Percentiles rank a stretch among this genome's conserved stretches.
These are phyloP conservation scores for Pygoscelis antarcticus DNA, from an alignment of 2,113 vertebrate species.

Conservation along the genomic window DNA sequence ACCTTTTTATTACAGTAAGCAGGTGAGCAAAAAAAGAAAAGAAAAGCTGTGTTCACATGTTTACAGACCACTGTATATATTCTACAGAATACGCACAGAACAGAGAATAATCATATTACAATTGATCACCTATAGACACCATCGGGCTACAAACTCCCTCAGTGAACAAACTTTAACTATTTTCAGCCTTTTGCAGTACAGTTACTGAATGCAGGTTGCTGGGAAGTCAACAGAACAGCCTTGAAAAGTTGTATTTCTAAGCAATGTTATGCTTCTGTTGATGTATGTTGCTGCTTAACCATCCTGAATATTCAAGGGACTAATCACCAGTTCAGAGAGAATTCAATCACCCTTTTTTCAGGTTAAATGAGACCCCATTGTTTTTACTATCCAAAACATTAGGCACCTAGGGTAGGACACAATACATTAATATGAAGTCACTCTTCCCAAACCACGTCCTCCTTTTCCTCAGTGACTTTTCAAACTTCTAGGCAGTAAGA, in stretches of 20 bases:
- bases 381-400: not conserved
- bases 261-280: not conserved
- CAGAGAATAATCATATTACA: not conserved
- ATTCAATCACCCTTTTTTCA: not conserved
- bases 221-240: not conserved
- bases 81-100: not conserved
- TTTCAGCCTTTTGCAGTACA: not conserved
- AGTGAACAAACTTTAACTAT: not conserved
- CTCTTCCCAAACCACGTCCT: not conserved
- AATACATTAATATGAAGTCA: not conserved
- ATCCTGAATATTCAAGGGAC: not conserved
- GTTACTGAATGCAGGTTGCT: not conserved
- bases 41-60: not conserved
- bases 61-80: not conserved
- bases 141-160: not conserved
- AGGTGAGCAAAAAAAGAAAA: not conserved
- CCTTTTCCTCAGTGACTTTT: not conserved
- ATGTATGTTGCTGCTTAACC: not conserved
- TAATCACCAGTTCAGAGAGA: not conserved
- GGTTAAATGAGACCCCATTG: accelerated
- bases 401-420: not conserved
- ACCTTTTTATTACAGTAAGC: not conserved
- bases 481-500: not conserved
- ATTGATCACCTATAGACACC: not conserved
- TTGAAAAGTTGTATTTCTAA: not conserved